Conservation (phyloP, 2,113 vertebrate species). For the Mus pahari region DNA sequence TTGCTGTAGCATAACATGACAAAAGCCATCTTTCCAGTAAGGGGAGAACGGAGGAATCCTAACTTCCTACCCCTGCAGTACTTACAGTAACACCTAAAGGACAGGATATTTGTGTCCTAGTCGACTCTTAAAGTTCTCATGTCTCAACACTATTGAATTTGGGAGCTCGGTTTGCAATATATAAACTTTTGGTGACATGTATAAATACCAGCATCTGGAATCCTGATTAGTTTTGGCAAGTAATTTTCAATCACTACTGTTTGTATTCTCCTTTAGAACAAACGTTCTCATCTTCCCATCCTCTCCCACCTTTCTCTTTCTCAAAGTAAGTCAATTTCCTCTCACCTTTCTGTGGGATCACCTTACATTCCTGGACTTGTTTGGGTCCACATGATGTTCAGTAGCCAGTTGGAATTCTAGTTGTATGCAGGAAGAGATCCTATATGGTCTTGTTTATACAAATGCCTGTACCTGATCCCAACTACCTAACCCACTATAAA, state of each 20-base stretch:
- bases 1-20: background rate
- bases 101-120: background rate
- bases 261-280: background rate
- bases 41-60: background rate
- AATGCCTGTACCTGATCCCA: background rate
- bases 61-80: background rate
- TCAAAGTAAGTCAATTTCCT: background rate
- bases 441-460: background rate
- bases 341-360: background rate
- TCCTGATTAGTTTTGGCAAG: constrained; percentile 3
- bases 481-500: background rate
- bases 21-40: background rate
- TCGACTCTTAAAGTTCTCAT: background rate
- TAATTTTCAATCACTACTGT: background rate
- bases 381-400: background rate
- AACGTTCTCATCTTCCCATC: background rate
- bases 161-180: background rate
- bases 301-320: background rate
- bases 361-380: background rate
- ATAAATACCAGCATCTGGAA: background rate
- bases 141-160: background rate
- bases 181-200: background rate
- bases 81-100: no score
- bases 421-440: background rate
- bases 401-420: background rate